Percentiles rank a stretch among this genome's conserved stretches.
These are phyloP conservation scores for Guaruba guarouba DNA, from an alignment of 2,113 vertebrate genomes.

Conservation along the genomic window DNA sequence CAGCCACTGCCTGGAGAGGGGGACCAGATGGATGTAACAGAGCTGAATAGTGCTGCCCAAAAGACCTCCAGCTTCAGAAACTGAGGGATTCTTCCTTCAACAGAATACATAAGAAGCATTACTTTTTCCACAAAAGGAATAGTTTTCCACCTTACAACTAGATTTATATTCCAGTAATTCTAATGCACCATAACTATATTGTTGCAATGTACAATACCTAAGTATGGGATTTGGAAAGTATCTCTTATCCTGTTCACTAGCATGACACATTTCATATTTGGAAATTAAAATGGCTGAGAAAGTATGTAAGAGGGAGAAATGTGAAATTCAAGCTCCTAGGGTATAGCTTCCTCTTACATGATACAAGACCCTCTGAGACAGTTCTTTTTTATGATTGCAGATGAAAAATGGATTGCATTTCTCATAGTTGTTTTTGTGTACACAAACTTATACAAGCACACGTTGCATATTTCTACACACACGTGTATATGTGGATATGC, in stretches of 20 bases:
- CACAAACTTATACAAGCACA: neutral
- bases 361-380: neutral
- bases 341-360: neutral
- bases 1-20: rapidly evolving
- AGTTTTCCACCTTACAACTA: neutral
- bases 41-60: rapidly evolving
- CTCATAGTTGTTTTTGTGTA: neutral
- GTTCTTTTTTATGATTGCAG: neutral
- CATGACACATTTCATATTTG: neutral
- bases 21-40: rapidly evolving
- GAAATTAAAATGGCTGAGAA: neutral
- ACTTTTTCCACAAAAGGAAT: neutral
- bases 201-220: neutral
- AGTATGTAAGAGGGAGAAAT: neutral
- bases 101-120: neutral
- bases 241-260: neutral
- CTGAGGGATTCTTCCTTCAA: neutral
- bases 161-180: neutral
- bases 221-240: neutral
- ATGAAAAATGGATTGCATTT: neutral
- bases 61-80: neutral
- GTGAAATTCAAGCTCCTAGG: neutral
- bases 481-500: neutral
- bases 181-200: neutral
- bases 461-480: neutral